phyloP scores from a whole-genome alignment of 2,888 invertebrate genomes.

The Nysson spinosus region DNA sequence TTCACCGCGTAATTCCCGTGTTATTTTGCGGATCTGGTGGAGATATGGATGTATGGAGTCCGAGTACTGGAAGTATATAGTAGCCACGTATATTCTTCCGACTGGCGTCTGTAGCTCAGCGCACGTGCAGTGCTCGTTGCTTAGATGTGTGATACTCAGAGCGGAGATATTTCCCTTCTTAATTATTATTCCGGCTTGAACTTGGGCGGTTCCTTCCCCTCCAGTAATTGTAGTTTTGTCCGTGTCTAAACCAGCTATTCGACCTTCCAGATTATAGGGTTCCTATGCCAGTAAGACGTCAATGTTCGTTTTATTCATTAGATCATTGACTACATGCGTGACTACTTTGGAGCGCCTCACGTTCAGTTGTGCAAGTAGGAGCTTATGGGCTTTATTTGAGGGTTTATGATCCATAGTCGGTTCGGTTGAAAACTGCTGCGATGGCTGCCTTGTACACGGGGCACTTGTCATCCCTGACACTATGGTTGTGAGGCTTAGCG shows the following conservation, averaged over 20 bases:
- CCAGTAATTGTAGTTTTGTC: neutral
- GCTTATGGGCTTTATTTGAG: neutral
- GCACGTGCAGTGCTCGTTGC: neutral
- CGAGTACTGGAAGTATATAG: neutral
- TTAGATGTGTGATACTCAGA: neutral
- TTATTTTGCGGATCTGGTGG: neutral
- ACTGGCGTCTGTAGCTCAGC: neutral
- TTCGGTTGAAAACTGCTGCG: neutral
- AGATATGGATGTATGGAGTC: neutral
- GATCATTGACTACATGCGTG: neutral
- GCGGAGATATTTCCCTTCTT: too few species aligned
- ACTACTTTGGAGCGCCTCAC: constrained; percentile 2
- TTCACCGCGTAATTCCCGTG: neutral
- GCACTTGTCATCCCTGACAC: neutral
- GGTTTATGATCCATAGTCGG: neutral
- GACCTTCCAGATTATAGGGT: neutral
- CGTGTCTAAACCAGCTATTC: neutral
- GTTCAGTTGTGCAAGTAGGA: neutral
- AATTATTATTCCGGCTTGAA: neutral
- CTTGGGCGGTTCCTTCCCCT: neutral
- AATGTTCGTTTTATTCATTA: neutral
- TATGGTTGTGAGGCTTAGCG: neutral
- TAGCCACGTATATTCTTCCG: neutral
- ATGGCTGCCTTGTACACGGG: neutral
- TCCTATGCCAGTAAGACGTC: neutral